A percentile compares a stretch with the other conserved stretches of the same genome.
Conservation (phyloP, 2,888 invertebrate species). For the Esperia sulphurella region DNA sequence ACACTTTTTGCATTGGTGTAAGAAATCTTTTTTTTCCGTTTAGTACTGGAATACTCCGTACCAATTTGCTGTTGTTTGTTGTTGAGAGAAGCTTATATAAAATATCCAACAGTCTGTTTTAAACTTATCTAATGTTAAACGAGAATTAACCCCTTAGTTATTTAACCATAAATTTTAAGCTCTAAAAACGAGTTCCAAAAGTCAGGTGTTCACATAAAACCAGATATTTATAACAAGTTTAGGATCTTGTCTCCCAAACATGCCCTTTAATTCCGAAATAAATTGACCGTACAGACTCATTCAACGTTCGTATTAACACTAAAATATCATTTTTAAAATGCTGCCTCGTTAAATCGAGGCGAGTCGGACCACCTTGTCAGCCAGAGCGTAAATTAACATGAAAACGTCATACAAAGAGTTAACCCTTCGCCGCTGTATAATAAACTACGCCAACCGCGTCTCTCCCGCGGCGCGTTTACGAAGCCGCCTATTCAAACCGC, state of each 20-base stretch:
- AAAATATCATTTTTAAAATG: slow-evolving; percentile 62
- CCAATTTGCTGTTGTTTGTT: too few species aligned
- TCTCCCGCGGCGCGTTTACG: slow-evolving; percentile 57
- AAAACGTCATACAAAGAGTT: slow-evolving; percentile 69
- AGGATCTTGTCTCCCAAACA: slow-evolving; percentile 28
- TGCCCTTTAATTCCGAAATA: slow-evolving; percentile 38
- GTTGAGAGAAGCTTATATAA: too few species aligned
- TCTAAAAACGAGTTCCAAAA: slow-evolving; percentile 6
- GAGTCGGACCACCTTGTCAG: slow-evolving; percentile 67
- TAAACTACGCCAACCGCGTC: slow-evolving; percentile 33
- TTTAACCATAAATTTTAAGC: too few species aligned
- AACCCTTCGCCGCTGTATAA: slow-evolving; percentile 70
- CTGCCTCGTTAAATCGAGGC: slow-evolving; percentile 23
- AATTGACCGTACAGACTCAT: slow-evolving; percentile 43
- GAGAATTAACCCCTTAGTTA: too few species aligned
- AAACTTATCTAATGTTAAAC: too few species aligned
- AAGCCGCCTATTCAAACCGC: slow-evolving; percentile 61
- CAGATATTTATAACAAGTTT: slow-evolving; percentile 14
- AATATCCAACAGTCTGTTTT: too few species aligned
- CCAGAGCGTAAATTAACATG: slow-evolving; percentile 60
- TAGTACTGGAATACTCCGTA: too few species aligned
- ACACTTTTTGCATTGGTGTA: too few species aligned
- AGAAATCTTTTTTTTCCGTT: too few species aligned
- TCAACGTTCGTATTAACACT: slow-evolving; percentile 63
- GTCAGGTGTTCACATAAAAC: slow-evolving; percentile 12